Conservation (phyloP, 2,888 invertebrate genomes). For the Rosalia funebris region DNA sequence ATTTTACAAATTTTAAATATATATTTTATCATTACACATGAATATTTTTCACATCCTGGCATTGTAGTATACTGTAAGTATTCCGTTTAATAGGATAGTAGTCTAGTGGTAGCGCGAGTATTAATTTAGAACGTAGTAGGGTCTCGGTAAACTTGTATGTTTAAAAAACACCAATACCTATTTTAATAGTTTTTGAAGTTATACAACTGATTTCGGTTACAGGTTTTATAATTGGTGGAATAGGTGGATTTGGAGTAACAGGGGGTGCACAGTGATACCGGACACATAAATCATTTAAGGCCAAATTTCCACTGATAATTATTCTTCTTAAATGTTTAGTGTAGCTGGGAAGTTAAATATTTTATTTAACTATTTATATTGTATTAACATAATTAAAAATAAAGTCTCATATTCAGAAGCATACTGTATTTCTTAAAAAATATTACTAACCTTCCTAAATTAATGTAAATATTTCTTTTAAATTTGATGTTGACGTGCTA, state of each 20-base stretch:
- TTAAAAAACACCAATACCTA: background rate
- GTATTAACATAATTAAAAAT: too few species aligned
- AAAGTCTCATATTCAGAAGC: too few species aligned
- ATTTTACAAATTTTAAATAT: background rate
- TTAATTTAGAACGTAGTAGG: background rate
- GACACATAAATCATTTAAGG: constrained; percentile 94
- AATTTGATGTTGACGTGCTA: too few species aligned
- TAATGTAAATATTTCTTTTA: too few species aligned
- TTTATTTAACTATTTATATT: too few species aligned
- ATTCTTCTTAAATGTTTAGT: constrained; percentile 81
- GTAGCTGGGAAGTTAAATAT: constrained; percentile 69
- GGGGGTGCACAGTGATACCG: constrained; percentile 95
- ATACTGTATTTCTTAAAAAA: too few species aligned
- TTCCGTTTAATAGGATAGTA: background rate
- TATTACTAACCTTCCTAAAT: too few species aligned
- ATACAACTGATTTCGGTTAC: constrained; percentile 26
- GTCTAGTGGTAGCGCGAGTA: background rate
- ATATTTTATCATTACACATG: background rate
- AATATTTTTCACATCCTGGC: background rate
- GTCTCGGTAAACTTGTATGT: too few species aligned
- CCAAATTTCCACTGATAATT: constrained; percentile 83
- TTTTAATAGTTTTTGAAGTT: too few species aligned
- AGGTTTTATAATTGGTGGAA: constrained; percentile 60
- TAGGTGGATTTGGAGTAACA: constrained; percentile 87
- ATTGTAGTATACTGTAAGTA: background rate